Percentiles rank a stretch among this genome's conserved stretches.
Conservation (phyloP, 2,797 vertebrate species). For the Catharus ustulatus region DNA sequence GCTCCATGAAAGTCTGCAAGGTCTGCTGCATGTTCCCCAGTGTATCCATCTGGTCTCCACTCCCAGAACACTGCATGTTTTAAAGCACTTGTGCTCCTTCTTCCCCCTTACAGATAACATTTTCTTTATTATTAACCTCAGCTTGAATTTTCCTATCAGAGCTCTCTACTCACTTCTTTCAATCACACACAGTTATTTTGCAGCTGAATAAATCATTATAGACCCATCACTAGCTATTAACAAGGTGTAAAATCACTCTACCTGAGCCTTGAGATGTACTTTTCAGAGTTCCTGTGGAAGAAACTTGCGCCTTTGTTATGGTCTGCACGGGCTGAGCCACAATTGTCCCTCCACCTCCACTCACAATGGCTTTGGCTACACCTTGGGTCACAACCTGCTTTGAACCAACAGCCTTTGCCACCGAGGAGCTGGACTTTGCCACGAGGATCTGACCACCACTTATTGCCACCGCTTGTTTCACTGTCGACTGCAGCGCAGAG, state of each 20-base stretch:
- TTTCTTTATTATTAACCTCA: neutral
- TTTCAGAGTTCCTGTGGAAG: slow-evolving; percentile 85
- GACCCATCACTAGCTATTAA: neutral
- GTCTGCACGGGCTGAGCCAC: slow-evolving; percentile 87
- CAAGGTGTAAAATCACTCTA: slow-evolving; percentile 10
- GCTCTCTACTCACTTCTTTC: neutral
- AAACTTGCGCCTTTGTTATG: slow-evolving; percentile 84
- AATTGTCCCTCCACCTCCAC: slow-evolving; percentile 83
- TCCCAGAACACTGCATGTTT: neutral
- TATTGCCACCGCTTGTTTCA: slow-evolving; percentile 94
- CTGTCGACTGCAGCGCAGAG: slow-evolving; percentile 88
- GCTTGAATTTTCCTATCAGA: neutral
- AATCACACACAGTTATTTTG: neutral
- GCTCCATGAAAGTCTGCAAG: neutral
- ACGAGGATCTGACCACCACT: slow-evolving; percentile 96
- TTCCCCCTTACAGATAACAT: neutral
- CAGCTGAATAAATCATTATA: neutral
- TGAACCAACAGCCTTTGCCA: slow-evolving; percentile 89
- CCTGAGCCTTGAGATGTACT: slow-evolving; percentile 88
- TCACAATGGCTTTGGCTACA: slow-evolving; percentile 96
- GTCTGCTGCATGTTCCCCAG: neutral
- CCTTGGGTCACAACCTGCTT: slow-evolving; percentile 97
- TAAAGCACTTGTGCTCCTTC: neutral
- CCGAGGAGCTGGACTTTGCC: slow-evolving; percentile 88
- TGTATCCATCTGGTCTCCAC: rapidly evolving